Percentiles rank a stretch among this genome's conserved stretches.
Evolutionary conservation across 37 sponge, comb jelly and placozoan species (phyloP).

Genomic region (Oscarella lobularis): DNA sequence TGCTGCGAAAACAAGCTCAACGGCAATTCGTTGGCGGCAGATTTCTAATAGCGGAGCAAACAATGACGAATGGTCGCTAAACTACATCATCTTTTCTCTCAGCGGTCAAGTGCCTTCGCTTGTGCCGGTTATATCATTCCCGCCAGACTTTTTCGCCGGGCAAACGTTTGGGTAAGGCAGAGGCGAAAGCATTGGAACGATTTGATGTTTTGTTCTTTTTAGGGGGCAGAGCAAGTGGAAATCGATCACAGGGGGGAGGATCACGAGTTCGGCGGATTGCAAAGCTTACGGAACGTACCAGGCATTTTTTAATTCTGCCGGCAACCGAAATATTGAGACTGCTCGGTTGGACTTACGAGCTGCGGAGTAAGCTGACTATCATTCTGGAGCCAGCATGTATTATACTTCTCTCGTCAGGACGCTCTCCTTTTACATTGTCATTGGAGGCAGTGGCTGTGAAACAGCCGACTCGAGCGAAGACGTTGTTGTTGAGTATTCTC

Average conservation of each 20-base stretch:
- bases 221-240: too few species aligned
- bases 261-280: neutral
- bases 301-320: neutral
- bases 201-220: too few species aligned
- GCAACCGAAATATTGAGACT: neutral
- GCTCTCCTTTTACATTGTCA: neutral
- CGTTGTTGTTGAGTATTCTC: neutral
- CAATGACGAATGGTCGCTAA: neutral
- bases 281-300: neutral
- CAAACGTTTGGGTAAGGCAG: too few species aligned
- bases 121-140: too few species aligned
- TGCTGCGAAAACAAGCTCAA: too few species aligned
- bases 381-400: too few species aligned
- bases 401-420: neutral
- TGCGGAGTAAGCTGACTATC: neutral
- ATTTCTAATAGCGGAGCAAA: neutral
- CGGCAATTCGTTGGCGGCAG: neutral
- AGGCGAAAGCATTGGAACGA: too few species aligned
- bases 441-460: neutral
- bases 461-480: neutral
- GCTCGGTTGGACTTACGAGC: neutral
- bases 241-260: neutral
- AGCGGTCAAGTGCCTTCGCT: too few species aligned
- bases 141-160: too few species aligned
- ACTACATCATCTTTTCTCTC: too few species aligned